Conservation (phyloP, 92 coral and sea anemone species). For the Porites divaricata region DNA sequence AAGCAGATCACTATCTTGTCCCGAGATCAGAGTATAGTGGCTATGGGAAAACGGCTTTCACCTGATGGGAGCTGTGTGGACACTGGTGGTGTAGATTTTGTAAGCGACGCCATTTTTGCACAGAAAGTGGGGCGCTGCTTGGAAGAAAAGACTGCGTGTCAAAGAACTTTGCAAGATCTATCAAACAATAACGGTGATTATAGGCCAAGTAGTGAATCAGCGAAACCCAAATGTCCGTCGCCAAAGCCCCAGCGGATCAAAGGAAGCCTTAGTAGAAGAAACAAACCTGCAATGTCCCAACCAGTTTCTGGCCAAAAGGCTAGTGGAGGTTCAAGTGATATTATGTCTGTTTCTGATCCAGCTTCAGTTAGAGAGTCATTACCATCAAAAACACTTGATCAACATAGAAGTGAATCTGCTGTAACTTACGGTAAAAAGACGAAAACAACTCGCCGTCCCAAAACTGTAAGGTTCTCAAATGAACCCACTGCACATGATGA, state of each 20-base stretch:
- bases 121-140: not conserved
- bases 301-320: not conserved
- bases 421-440: not conserved
- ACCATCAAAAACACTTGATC: not conserved
- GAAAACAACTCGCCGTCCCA: not conserved
- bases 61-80: slow-evolving; percentile 51
- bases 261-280: not conserved
- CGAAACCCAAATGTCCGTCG: not conserved
- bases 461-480: slow-evolving; percentile 15
- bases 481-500: not conserved
- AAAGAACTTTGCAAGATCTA: not conserved
- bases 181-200: not conserved
- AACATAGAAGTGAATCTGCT: not conserved
- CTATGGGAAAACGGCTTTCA: slow-evolving; percentile 36
- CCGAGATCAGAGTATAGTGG: slow-evolving; percentile 15
- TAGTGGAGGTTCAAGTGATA: not conserved
- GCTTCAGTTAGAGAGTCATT: not conserved
- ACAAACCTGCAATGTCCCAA: not conserved
- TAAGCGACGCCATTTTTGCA: slow-evolving; percentile 6
- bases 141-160: not conserved
- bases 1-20: slow-evolving; percentile 35
- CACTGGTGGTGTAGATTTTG: slow-evolving; percentile 9
- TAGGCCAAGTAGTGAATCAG: not conserved
- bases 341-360: not conserved
- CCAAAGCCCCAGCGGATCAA: slow-evolving; percentile 38